Evolutionary conservation across 2,113 vertebrate species (phyloP).

Genomic region (Rana temporaria): DNA sequence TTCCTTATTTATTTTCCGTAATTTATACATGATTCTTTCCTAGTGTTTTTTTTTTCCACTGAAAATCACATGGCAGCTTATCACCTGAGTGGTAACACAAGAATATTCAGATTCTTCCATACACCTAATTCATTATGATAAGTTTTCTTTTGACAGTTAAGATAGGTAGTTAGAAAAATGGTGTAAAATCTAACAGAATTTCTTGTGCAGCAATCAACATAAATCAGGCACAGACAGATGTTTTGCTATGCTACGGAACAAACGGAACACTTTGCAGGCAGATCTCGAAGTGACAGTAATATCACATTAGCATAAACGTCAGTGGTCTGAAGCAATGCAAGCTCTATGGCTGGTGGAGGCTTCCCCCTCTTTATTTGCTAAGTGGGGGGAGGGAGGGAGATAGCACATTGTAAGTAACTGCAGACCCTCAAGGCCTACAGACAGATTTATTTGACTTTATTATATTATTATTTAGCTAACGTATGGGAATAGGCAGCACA

Average conservation of each 20-base stretch:
- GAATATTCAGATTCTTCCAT: slow-evolving; percentile 39
- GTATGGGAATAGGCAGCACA: neutral
- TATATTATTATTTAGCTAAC: slow-evolving; percentile 17
- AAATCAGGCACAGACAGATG: slow-evolving; percentile 57
- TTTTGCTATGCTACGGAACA: slow-evolving; percentile 47
- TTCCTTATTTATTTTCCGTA: neutral
- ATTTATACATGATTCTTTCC: neutral
- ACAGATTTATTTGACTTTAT: slow-evolving; percentile 46
- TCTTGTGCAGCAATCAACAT: slow-evolving; percentile 56
- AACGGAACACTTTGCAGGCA: slow-evolving; percentile 50
- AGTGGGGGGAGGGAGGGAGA: neutral
- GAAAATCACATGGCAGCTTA: slow-evolving; percentile 38
- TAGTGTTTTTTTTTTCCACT: neutral
- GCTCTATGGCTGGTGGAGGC: neutral
- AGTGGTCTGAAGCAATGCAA: slow-evolving; percentile 34
- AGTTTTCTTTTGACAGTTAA: slow-evolving; percentile 56
- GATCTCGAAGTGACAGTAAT: slow-evolving; percentile 54
- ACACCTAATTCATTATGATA: slow-evolving; percentile 58
- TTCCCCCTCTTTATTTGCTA: neutral
- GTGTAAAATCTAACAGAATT: slow-evolving; percentile 56
- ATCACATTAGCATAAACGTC: slow-evolving; percentile 54
- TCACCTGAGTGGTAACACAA: slow-evolving; percentile 46
- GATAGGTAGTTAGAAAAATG: slow-evolving; percentile 57
- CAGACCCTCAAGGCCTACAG: slow-evolving; percentile 30
- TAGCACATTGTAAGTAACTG: slow-evolving; percentile 33